Conservation (phyloP, 2,113 vertebrate genomes). For the Sterrhoptilus dennistouni region DNA sequence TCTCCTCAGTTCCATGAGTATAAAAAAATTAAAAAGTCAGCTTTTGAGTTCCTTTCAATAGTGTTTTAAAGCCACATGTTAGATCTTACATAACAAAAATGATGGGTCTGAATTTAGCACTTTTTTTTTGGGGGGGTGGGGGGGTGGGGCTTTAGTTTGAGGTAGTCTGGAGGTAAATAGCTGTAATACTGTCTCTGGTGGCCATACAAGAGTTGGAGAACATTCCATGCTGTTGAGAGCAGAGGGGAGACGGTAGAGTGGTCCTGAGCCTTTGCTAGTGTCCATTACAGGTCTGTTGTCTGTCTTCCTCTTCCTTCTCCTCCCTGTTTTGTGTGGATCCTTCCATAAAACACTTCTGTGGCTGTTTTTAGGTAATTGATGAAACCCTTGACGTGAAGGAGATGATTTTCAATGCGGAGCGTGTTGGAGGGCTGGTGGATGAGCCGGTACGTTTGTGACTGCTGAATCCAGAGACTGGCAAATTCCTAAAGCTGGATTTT, state of each 20-base stretch:
- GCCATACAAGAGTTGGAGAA: neutral
- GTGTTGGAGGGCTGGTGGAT: constrained; percentile 88
- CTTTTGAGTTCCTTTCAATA: neutral
- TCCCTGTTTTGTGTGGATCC: neutral
- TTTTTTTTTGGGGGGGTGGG: too few species aligned
- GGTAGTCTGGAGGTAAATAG: neutral
- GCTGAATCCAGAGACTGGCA: neutral
- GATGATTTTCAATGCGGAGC: constrained; percentile 92
- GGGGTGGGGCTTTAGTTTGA: neutral
- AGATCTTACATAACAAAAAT: neutral
- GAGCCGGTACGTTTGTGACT: constrained; percentile 85
- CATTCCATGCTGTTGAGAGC: neutral
- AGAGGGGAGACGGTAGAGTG: neutral
- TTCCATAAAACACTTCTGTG: constrained; percentile 74
- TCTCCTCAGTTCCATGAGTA: neutral
- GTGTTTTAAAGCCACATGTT: neutral
- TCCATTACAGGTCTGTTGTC: neutral
- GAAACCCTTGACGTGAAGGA: constrained; percentile 97
- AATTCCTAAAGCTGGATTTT: neutral
- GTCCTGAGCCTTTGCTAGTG: neutral
- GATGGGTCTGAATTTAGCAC: neutral
- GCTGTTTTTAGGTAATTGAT: constrained; percentile 91
- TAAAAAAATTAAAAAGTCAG: neutral
- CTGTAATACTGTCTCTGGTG: neutral
- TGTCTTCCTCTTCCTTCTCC: neutral